phyloP scores from a whole-genome alignment of 2,797 vertebrate species.

The Centropyge bicolor region DNA sequence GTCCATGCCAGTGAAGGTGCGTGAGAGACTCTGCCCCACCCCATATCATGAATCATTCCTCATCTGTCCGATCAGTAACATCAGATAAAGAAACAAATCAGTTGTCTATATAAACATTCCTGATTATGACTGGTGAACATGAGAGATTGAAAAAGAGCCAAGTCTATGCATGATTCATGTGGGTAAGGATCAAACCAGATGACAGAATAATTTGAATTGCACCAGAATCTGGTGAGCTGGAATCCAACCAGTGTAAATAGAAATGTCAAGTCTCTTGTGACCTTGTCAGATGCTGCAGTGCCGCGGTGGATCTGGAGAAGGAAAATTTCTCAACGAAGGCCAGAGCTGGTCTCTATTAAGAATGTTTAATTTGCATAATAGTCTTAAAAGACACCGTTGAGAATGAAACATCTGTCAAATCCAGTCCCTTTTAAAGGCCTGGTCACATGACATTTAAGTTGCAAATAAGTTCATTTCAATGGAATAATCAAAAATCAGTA shows the following conservation, averaged over 20 bases:
- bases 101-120: conserved; percentile 83
- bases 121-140: conserved; percentile 64
- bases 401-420: not conserved
- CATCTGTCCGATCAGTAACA: conserved; percentile 73
- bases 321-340: not conserved
- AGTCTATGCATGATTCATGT: conserved; percentile 53
- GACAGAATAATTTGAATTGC: conserved; percentile 31
- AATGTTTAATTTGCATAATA: not conserved
- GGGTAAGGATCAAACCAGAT: conserved; percentile 48
- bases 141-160: conserved; percentile 53
- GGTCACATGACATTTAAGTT: not conserved
- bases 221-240: conserved; percentile 24
- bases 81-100: conserved; percentile 79
- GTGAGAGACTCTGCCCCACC: conserved; percentile 78
- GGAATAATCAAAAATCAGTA: not conserved
- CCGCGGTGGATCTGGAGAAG: conserved; percentile 1
- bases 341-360: not conserved
- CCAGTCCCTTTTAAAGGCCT: not conserved
- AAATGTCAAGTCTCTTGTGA: conserved; percentile 28
- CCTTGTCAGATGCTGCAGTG: conserved; percentile 11
- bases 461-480: not conserved
- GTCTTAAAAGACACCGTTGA: not conserved
- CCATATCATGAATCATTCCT: conserved; percentile 75
- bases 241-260: conserved; percentile 37
- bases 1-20: conserved; percentile 67